A percentile compares a stretch with the other conserved stretches of the same genome.
Conservation (phyloP, 1,140 invertebrate species). For the Papilio xuthus region DNA sequence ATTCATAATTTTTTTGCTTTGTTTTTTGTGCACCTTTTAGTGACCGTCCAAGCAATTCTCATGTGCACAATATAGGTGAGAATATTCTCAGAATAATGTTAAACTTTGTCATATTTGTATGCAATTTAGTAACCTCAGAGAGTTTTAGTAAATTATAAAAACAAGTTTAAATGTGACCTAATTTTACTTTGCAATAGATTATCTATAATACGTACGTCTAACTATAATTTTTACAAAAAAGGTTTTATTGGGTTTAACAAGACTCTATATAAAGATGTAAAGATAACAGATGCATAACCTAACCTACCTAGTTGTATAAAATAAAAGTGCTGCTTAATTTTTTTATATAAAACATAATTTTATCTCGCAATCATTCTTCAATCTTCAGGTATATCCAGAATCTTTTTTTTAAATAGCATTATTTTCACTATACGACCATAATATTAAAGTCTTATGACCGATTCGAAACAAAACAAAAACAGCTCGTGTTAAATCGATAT, state of each 20-base stretch:
- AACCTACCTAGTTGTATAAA: too few relatives aligned
- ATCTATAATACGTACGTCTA: too few relatives aligned
- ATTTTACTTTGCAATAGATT: not conserved
- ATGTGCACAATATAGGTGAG: slow-evolving; percentile 2
- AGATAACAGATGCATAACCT: too few relatives aligned
- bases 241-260: too few relatives aligned
- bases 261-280: too few relatives aligned
- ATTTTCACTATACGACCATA: not conserved
- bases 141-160: not conserved
- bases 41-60: slow-evolving; percentile 20
- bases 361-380: too few relatives aligned
- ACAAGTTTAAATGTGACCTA: not conserved
- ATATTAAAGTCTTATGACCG: not conserved
- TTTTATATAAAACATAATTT: too few relatives aligned
- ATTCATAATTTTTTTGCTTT: slow-evolving; percentile 15
- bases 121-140: not conserved
- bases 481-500: not conserved
- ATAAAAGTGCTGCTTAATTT: too few relatives aligned
- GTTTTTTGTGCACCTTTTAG: slow-evolving; percentile 19
- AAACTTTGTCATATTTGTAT: not conserved
- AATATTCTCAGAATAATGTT: slow-evolving; percentile 1
- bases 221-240: too few relatives aligned
- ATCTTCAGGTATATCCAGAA: too few relatives aligned
- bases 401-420: not conserved
- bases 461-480: not conserved